phyloP scores from a whole-genome alignment of 92 coral and sea anemone genomes.

The Epizoanthus fatuus region DNA sequence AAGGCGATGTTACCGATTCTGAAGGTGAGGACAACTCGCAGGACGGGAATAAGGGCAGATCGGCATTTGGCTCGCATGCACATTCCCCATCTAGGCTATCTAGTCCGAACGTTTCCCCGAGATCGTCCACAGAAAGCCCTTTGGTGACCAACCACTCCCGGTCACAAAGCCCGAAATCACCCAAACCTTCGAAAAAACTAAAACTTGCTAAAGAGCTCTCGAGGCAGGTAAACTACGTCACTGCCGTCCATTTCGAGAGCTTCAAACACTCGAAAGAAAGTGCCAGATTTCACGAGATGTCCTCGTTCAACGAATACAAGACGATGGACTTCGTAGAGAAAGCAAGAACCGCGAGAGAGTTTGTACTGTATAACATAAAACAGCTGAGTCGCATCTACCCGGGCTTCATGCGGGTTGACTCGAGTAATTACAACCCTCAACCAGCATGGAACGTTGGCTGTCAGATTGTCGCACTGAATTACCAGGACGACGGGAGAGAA shows the following conservation, averaged over 20 bases:
- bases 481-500: constrained; percentile 67
- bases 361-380: constrained; percentile 68
- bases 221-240: constrained; percentile 68
- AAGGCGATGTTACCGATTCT: constrained; percentile 47
- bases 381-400: constrained; percentile 81
- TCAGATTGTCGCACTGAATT: constrained; percentile 87
- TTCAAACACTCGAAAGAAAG: constrained; percentile 55
- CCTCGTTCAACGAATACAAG: constrained; percentile 78
- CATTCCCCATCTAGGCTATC: neutral
- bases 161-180: constrained; percentile 25
- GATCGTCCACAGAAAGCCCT: too few species aligned
- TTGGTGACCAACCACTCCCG: neutral
- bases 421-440: constrained; percentile 79
- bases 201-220: constrained; percentile 79
- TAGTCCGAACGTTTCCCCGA: neutral
- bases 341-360: constrained; percentile 37
- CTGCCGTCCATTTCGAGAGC: constrained; percentile 62
- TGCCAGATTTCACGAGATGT: constrained; percentile 69
- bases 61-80: too few species aligned
- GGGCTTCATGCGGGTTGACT: constrained; percentile 72
- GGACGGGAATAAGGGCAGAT: neutral
- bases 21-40: constrained; percentile 23
- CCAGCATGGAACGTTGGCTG: constrained; percentile 84
- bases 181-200: constrained; percentile 47
- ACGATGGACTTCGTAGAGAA: constrained; percentile 54